These are phyloP conservation scores for Volucella inflata DNA, from an alignment of 2,888 invertebrate species.

Conservation along the genomic window DNA sequence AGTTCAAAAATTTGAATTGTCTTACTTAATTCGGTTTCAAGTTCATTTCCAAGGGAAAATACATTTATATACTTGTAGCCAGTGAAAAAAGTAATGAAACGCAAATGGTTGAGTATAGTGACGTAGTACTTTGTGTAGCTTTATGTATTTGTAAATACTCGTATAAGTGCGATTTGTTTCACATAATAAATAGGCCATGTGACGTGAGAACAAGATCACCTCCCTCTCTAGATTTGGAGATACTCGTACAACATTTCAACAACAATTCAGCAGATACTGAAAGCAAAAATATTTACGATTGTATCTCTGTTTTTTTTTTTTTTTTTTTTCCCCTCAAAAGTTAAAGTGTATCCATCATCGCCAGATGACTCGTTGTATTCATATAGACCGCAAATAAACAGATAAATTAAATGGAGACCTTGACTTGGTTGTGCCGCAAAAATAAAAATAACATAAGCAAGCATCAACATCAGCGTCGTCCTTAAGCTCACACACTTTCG, in stretches of 20 bases:
- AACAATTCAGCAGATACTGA: neutral
- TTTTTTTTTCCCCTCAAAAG: neutral
- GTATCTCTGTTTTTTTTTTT: neutral
- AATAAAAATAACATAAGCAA: neutral
- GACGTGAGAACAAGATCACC: constrained; percentile 38
- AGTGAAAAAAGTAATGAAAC: constrained; percentile 42
- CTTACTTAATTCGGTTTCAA: constrained; percentile 56
- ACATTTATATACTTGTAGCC: constrained; percentile 12
- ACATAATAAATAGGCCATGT: constrained; percentile 60
- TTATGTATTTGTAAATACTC: neutral
- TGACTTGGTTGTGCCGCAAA: constrained; percentile 61
- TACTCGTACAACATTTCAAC: neutral
- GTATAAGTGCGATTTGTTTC: constrained; percentile 45
- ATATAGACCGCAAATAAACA: constrained; percentile 27
- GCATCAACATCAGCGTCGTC: constrained; percentile 26
- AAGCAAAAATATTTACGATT: neutral
- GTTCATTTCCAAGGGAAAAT: constrained; percentile 63
- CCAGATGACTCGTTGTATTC: neutral
- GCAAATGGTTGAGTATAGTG: constrained; percentile 35
- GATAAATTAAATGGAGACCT: constrained; percentile 62
- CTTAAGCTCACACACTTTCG: constrained; percentile 61
- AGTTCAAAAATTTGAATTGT: constrained; percentile 30
- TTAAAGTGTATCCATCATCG: constrained; percentile 10
- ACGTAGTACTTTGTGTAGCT: neutral
- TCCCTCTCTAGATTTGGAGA: neutral